Evolutionary conservation across 2,888 invertebrate genomes (phyloP).

Genomic region (Ommatoiulus sabulosus): DNA sequence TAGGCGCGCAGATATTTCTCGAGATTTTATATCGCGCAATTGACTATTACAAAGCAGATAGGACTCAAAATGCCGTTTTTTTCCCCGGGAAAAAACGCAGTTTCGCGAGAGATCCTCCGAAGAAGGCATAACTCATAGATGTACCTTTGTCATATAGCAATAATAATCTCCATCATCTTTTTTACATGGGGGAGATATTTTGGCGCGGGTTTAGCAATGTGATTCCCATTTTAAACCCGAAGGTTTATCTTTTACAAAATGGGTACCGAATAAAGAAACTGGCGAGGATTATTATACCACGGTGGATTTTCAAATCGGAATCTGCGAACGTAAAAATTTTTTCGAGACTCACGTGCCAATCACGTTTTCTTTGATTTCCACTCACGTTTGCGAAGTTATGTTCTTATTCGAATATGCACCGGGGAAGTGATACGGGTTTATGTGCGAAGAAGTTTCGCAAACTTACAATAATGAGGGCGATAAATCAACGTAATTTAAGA

Average conservation of each 20-base stretch:
- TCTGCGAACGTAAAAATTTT: background rate
- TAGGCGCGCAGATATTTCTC: background rate
- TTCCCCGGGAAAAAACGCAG: background rate
- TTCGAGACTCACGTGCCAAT: conserved; percentile 26
- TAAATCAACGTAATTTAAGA: conserved; percentile 16
- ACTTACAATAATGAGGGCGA: background rate
- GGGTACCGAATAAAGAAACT: background rate
- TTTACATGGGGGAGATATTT: background rate
- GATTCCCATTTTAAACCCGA: conserved; percentile 16
- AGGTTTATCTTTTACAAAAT: conserved; percentile 40
- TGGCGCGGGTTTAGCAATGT: background rate
- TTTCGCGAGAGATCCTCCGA: conserved; percentile 14
- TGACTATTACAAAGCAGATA: conserved; percentile 39
- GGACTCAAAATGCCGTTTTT: background rate
- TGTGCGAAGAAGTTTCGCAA: background rate
- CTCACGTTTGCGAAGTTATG: background rate
- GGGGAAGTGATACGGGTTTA: conserved; percentile 6
- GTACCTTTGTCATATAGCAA: conserved; percentile 16
- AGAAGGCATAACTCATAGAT: conserved; percentile 19
- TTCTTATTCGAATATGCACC: background rate
- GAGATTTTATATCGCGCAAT: conserved; percentile 33
- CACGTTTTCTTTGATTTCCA: conserved; percentile 40
- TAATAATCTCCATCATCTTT: conserved; percentile 40
- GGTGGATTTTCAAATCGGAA: conserved; percentile 35
- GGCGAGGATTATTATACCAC: conserved; percentile 24